phyloP scores from a whole-genome alignment of 2,888 invertebrate genomes.

The Syrphus vitripennis region DNA sequence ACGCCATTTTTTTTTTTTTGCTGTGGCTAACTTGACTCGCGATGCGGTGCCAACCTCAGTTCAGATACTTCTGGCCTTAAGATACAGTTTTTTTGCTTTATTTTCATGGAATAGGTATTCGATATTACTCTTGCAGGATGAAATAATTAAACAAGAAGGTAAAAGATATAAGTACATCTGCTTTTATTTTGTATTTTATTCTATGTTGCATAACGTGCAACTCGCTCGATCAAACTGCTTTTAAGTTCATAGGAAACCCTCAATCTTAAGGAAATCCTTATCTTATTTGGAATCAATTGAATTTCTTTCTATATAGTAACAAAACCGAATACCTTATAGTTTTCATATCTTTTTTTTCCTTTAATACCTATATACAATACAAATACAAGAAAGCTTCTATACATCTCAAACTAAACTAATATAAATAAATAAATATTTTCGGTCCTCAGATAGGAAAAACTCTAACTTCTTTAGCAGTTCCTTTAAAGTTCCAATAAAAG shows the following conservation, averaged over 20 bases:
- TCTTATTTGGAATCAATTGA: too few species aligned
- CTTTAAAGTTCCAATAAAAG: too few species aligned
- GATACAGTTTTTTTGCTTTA: conserved; percentile 38
- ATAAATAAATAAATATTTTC: too few species aligned
- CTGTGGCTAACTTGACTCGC: not conserved
- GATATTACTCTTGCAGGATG: conserved; percentile 15
- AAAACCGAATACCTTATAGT: too few species aligned
- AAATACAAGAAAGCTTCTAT: too few species aligned
- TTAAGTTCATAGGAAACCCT: not conserved
- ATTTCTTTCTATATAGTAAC: too few species aligned
- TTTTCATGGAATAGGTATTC: conserved; percentile 32
- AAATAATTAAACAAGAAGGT: conserved; percentile 36
- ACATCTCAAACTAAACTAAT: too few species aligned
- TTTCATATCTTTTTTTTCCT: too few species aligned
- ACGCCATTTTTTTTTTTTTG: conserved; percentile 27
- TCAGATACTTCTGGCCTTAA: conserved; percentile 19
- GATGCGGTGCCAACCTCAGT: conserved; percentile 8
- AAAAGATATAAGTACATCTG: conserved; percentile 33
- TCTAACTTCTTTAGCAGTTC: too few species aligned
- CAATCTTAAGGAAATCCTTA: not conserved
- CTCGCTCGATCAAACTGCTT: not conserved
- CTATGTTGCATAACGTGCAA: not conserved
- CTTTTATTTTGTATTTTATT: not conserved
- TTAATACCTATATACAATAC: too few species aligned
- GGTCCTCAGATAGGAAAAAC: too few species aligned